Percentiles rank a stretch among this genome's conserved stretches.
Evolutionary conservation across 2,113 vertebrate genomes (phyloP).

Genomic region (Apodemus sylvaticus): DNA sequence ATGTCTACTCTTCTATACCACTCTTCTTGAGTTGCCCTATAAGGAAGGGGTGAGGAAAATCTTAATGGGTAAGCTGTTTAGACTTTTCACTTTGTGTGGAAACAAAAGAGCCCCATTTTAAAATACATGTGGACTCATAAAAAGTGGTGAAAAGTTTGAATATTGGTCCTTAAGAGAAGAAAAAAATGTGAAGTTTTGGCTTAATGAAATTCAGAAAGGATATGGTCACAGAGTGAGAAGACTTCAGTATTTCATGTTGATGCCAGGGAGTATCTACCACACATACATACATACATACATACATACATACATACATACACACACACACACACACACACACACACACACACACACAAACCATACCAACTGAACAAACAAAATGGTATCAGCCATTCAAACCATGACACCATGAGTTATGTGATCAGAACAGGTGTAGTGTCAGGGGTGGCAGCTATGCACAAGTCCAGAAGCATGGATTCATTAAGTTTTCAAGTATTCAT

Average conservation of each 20-base stretch:
- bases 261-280: background rate
- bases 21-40: background rate
- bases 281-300: background rate
- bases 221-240: background rate
- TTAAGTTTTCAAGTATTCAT: background rate
- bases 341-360: background rate
- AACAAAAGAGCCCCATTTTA: background rate
- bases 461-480: background rate
- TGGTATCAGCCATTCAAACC: background rate
- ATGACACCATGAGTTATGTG: background rate
- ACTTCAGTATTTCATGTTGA: background rate
- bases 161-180: background rate
- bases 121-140: background rate
- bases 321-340: no score
- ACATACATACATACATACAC: no score
- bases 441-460: background rate
- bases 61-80: background rate
- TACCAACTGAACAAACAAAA: background rate
- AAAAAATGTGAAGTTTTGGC: background rate
- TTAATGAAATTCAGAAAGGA: background rate
- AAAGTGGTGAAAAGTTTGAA: background rate
- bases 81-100: background rate
- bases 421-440: background rate
- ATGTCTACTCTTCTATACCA: background rate
- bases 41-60: background rate